phyloP scores from a whole-genome alignment of 1,140 invertebrate species.

The Euura saliciscinereae region DNA sequence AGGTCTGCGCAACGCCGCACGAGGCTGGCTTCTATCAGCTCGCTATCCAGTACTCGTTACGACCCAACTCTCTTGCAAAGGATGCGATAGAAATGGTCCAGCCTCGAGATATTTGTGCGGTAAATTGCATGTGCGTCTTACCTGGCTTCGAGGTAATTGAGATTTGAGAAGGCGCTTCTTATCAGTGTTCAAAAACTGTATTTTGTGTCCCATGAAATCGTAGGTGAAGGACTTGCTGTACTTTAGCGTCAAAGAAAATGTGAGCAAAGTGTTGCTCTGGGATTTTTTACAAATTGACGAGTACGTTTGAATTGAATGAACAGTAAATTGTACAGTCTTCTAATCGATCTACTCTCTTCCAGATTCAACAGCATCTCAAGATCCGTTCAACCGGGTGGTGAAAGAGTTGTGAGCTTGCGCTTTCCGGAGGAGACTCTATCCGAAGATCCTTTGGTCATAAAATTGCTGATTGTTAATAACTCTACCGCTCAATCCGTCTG shows the following conservation, averaged over 20 bases:
- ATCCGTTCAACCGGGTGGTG: slow-evolving; percentile 29
- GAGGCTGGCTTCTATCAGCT: slow-evolving; percentile 38
- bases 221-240: slow-evolving; percentile 43
- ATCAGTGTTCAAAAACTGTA: too few relatives aligned
- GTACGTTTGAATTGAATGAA: slow-evolving; percentile 26
- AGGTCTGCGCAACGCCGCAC: slow-evolving; percentile 29
- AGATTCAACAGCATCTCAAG: slow-evolving; percentile 40
- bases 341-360: slow-evolving; percentile 1
- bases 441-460: slow-evolving; percentile 32
- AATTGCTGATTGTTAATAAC: slow-evolving; percentile 38
- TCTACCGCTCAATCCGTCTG: slow-evolving; percentile 25
- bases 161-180: neutral
- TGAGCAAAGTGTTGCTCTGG: slow-evolving; percentile 43
- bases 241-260: slow-evolving; percentile 20
- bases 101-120: slow-evolving; percentile 33
- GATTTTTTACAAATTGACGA: slow-evolving; percentile 36
- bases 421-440: slow-evolving; percentile 27
- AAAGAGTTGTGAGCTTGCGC: slow-evolving; percentile 22
- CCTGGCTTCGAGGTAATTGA: slow-evolving; percentile 38
- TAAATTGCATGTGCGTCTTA: slow-evolving; percentile 37
- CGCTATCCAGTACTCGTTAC: slow-evolving; percentile 34
- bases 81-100: neutral
- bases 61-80: slow-evolving; percentile 18
- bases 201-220: neutral
- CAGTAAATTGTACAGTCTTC: neutral